These are phyloP conservation scores for Melopsittacus undulatus DNA, from an alignment of 2,797 vertebrate species.

Conservation along the genomic window DNA sequence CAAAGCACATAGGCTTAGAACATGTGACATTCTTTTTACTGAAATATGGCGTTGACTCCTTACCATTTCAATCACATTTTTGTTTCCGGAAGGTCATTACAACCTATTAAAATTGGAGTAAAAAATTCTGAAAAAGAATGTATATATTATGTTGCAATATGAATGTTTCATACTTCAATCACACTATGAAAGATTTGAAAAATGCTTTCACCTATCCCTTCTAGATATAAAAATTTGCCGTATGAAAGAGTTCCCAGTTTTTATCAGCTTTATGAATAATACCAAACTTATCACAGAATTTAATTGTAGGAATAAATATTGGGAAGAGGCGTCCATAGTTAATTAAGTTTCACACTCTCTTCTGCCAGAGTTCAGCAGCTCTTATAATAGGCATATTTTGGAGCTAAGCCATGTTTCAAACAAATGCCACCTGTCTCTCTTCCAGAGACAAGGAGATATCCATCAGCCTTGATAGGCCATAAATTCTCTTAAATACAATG, in stretches of 20 bases:
- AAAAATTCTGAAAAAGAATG: not conserved
- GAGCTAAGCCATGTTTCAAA: not conserved
- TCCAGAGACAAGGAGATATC: not conserved
- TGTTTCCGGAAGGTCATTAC: not conserved
- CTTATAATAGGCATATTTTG: not conserved
- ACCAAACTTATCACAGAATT: not conserved
- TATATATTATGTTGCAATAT: not conserved
- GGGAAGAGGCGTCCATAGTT: not conserved
- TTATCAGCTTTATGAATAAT: not conserved
- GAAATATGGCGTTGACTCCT: not conserved
- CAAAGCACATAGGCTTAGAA: not conserved
- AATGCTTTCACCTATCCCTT: not conserved
- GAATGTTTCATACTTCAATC: not conserved
- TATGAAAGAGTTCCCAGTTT: not conserved
- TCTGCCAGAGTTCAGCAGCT: not conserved
- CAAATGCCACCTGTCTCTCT: conserved; percentile 34
- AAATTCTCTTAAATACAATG: not conserved
- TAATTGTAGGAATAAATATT: not conserved
- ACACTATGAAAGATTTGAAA: not conserved
- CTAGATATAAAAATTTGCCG: not conserved
- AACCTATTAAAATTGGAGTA: not conserved
- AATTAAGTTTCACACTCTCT: not conserved
- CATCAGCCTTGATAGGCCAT: not conserved
- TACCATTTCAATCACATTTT: not conserved
- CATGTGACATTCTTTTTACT: not conserved